Percentiles rank a stretch among this genome's conserved stretches.
phyloP scores from a whole-genome alignment of 23 tunicate species.

The Ciona savignyi region DNA sequence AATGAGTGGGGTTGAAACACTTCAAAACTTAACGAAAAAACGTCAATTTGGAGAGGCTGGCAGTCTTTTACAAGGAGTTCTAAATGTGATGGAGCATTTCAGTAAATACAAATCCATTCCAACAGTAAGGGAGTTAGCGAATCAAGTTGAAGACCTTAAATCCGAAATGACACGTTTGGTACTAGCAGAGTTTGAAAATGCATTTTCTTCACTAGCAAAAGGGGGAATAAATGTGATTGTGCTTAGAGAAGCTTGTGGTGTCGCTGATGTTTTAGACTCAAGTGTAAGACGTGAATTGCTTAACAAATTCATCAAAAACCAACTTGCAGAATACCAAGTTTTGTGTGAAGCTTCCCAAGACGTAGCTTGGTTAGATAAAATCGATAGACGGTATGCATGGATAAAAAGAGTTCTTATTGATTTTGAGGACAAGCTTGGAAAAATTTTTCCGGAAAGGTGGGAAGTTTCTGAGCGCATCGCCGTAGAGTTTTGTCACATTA shows the following conservation, averaged over 20 bases:
- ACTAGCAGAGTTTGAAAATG: conserved; percentile 55
- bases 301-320: conserved; percentile 63
- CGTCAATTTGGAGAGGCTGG: conserved; percentile 80
- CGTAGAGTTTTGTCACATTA: conserved; percentile 78
- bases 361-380: conserved; percentile 87
- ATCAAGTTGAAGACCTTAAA: conserved; percentile 48
- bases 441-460: conserved; percentile 76
- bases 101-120: conserved; percentile 55
- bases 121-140: conserved; percentile 43
- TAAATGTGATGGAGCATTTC: conserved; percentile 91
- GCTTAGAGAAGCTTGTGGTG: too few relatives aligned
- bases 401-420: conserved; percentile 54
- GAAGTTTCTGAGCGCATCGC: conserved; percentile 86
- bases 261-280: conserved; percentile 76
- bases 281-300: conserved; percentile 53
- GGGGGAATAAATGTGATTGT: conserved; percentile 9
- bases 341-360: conserved; percentile 78
- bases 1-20: conserved; percentile 75
- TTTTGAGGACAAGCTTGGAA: conserved; percentile 58
- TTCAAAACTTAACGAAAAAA: conserved; percentile 48
- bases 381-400: conserved; percentile 82
- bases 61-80: conserved; percentile 66
- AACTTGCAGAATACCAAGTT: conserved; percentile 57
- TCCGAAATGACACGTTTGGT: conserved; percentile 44
- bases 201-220: conserved; percentile 37